Conservation (phyloP, 2,797 vertebrate species). For the Tenualosa thibaudeaui region DNA sequence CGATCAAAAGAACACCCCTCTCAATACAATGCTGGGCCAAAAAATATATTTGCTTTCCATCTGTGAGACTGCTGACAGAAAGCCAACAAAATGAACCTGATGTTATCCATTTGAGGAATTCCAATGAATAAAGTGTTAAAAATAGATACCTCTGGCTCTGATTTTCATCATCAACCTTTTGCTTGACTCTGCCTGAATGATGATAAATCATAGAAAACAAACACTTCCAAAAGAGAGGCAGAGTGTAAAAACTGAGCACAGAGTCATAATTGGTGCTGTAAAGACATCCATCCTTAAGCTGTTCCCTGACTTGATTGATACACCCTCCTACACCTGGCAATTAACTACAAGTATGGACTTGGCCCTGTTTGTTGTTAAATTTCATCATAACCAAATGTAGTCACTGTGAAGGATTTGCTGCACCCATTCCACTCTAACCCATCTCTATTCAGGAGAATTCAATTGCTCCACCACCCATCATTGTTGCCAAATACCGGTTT, state of each 20-base stretch:
- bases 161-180: conserved; percentile 54
- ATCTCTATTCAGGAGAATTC: conserved; percentile 6
- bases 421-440: conserved; percentile 30
- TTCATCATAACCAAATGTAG: not conserved
- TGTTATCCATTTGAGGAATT: conserved; percentile 60
- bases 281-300: not conserved
- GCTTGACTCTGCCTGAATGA: conserved; percentile 31
- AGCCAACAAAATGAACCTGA: conserved; percentile 46
- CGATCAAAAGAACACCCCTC: conserved; percentile 65
- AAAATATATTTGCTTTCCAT: conserved; percentile 74
- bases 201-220: not conserved
- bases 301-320: conserved; percentile 2
- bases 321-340: not conserved
- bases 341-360: conserved; percentile 36
- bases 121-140: conserved; percentile 56
- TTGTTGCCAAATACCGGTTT: not conserved
- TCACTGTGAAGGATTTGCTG: not conserved
- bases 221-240: not conserved
- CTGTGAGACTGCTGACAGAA: conserved; percentile 61
- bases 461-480: not conserved
- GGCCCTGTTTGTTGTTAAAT: conserved; percentile 25
- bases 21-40: conserved; percentile 66
- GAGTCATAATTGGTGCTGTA: not conserved
- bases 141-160: conserved; percentile 53
- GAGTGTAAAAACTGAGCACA: not conserved